A percentile compares a stretch with the other conserved stretches of the same genome.
These are phyloP conservation scores for Lophotis ruficrista DNA, from an alignment of 2,113 vertebrate species.

Conservation along the genomic window DNA sequence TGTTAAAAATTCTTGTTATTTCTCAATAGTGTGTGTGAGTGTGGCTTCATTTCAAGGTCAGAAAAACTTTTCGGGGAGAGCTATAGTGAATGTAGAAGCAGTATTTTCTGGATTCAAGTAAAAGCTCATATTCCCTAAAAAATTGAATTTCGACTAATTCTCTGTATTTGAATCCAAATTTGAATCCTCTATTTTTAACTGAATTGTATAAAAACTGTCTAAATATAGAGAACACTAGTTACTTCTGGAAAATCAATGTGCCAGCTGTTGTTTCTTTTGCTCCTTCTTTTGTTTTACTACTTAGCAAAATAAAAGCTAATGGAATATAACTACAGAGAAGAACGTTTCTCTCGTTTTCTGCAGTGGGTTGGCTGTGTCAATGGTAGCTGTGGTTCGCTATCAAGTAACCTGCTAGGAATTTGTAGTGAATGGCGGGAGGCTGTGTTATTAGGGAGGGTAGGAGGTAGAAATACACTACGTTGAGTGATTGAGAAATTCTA, in stretches of 20 bases:
- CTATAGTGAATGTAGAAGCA: neutral
- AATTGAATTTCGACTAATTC: neutral
- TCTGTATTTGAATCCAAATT: neutral
- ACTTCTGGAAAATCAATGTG: neutral
- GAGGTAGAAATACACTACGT: neutral
- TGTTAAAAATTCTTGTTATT: neutral
- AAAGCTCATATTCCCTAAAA: neutral
- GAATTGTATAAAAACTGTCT: neutral
- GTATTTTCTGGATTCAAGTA: neutral
- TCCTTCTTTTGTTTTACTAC: neutral
- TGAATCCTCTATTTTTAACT: neutral
- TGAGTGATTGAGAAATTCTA: neutral
- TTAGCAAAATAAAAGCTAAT: constrained; percentile 10
- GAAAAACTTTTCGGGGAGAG: neutral
- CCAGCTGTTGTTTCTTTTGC: neutral
- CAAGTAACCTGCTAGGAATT: neutral
- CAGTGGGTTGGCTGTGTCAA: neutral
- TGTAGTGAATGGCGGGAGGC: neutral
- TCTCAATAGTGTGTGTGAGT: neutral
- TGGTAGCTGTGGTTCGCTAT: neutral
- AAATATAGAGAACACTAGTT: neutral
- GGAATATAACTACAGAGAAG: neutral
- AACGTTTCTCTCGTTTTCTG: neutral
- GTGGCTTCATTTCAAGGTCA: neutral
- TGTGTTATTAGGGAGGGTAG: neutral